Evolutionary conservation across 2,113 vertebrate species (phyloP).

Genomic region (Zosterops hypoxanthus): DNA sequence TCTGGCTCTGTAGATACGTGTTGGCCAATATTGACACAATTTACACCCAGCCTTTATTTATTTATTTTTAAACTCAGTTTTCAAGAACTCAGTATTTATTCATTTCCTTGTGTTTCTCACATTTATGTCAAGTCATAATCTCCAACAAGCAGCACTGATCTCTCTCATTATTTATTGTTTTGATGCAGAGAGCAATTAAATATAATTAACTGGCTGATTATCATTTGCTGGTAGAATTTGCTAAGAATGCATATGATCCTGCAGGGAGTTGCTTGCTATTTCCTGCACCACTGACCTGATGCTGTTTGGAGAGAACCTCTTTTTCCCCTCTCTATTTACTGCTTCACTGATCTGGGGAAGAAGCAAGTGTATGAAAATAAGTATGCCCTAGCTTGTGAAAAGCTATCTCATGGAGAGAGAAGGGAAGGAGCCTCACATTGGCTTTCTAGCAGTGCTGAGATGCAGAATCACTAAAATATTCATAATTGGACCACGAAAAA

Average conservation of each 20-base stretch:
- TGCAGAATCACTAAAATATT: constrained; percentile 41
- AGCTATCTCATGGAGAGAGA: constrained; percentile 26
- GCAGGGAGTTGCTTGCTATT: constrained; percentile 77
- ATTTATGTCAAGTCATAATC: constrained; percentile 64
- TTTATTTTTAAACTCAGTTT: not conserved
- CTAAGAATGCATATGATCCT: constrained; percentile 70
- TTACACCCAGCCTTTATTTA: not conserved
- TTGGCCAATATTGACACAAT: not conserved
- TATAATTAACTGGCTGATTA: constrained; percentile 79
- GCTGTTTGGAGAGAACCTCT: constrained; percentile 69
- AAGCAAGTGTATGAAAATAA: constrained; percentile 75
- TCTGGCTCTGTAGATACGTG: not conserved
- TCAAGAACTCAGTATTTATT: constrained; percentile 13
- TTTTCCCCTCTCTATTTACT: constrained; percentile 75
- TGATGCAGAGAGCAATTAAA: constrained; percentile 78
- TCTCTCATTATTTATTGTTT: constrained; percentile 78
- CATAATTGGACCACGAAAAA: not conserved
- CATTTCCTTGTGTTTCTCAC: constrained; percentile 16
- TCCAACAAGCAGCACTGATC: constrained; percentile 51
- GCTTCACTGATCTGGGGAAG: constrained; percentile 77
- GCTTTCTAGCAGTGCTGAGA: constrained; percentile 45
- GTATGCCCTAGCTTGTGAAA: constrained; percentile 64
- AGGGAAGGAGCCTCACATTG: not conserved
- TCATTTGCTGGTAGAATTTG: constrained; percentile 72
- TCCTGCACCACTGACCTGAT: constrained; percentile 73